phyloP scores from a whole-genome alignment of 2,113 vertebrate species.

The Cariama cristata region DNA sequence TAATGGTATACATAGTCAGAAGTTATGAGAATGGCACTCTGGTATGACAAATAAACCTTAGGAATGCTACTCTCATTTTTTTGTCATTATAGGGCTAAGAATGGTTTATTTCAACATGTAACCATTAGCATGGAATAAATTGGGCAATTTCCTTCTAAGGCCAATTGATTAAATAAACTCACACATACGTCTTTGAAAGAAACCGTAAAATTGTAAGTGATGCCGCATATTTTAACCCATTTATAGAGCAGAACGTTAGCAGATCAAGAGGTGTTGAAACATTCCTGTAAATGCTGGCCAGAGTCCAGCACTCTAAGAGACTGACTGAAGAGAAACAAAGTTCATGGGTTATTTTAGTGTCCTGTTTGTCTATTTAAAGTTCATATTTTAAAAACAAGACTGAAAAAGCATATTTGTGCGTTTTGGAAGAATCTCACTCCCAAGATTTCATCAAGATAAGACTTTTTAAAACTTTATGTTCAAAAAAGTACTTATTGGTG shows the following conservation, averaged over 20 bases:
- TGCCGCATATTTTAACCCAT: not conserved
- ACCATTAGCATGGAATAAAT: not conserved
- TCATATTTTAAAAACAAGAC: not conserved
- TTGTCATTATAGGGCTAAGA: not conserved
- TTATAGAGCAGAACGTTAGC: not conserved
- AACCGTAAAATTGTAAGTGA: not conserved
- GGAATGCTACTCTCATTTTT: not conserved
- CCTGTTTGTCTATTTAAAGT: not conserved
- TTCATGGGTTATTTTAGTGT: constrained; percentile 6
- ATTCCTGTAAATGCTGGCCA: not conserved
- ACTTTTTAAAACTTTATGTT: not conserved
- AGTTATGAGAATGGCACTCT: not conserved
- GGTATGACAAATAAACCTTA: not conserved
- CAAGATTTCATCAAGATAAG: not conserved
- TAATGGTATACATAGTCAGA: not conserved
- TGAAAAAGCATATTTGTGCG: not conserved
- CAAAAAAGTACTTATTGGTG: not conserved
- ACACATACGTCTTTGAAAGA: not conserved
- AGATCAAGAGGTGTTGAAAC: not conserved
- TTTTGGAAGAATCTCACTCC: not conserved
- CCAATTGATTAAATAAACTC: not conserved
- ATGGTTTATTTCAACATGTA: not conserved
- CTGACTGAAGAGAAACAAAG: not conserved
- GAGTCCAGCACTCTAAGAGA: not conserved
- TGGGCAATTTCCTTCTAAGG: not conserved